Evolutionary conservation across 2,113 vertebrate genomes (phyloP), one percentile per base, ranked within the genome.

Genomic region (Neotragus pygmaeus): DNA sequence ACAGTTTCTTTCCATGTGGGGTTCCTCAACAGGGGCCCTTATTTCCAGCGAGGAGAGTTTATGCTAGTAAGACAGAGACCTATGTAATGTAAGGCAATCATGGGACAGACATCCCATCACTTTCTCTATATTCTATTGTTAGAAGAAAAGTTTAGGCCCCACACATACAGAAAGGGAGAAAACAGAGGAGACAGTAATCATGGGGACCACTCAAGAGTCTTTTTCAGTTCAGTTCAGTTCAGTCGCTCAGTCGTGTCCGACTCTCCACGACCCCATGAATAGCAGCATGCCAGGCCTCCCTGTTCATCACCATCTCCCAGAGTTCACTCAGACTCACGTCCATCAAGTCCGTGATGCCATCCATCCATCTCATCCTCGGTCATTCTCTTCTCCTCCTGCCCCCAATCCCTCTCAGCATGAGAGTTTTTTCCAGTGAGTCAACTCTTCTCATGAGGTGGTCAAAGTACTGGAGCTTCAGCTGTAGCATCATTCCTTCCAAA

Each of bases 171-270:
- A 45, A 45, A 81, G 6, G 9, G 70, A 86, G 36, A 86, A 3
- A 55, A 91, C n/a, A 36, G 1, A 49, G 30, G 45, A 45, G 6
- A 21, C 12, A 23, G 16, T 12, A 30, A 64, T 30, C 36, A 21
- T 13, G n/a, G 36, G 28, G 36, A 3, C 33, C 13, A 19, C 10
- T 51, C 15, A 90, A 51, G 30, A 36, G 19, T 53, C n/a, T 85
- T 78, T 78, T n/a, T n/a, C n/a, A n/a, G n/a, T n/a, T n/a, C n/a
- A n/a, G n/a, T n/a, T n/a, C n/a, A n/a, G n/a, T n/a, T n/a, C n/a
- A n/a, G n/a, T 66, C 3, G 1, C 33, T 66, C 7, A 66, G 62
- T 66, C 0, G 3, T 19, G 33, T n/a, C 15, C 1, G 0, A 17
- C 7, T 64, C 7, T 62, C 33, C n/a, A 15, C 0, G 0, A 64